Conservation (phyloP, 2,888 invertebrate species). For the Caenorhabditis panamensis region DNA sequence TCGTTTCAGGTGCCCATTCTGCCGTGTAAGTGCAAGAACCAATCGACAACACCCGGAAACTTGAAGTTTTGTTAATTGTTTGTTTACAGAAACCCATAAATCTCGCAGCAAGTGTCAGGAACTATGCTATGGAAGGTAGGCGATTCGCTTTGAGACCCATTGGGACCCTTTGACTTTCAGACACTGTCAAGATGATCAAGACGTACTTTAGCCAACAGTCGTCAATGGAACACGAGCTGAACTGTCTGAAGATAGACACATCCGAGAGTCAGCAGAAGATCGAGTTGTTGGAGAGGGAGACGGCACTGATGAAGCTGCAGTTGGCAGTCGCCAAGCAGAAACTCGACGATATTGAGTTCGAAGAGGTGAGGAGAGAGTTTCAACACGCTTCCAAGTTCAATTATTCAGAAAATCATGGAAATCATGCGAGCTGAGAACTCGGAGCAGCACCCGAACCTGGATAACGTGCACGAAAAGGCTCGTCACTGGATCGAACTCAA, state of each 20-base stretch:
- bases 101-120: too few relatives aligned
- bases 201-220: neutral
- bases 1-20: too few relatives aligned
- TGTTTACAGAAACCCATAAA: too few relatives aligned
- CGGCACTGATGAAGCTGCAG: neutral
- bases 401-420: neutral
- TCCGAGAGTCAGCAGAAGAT: neutral
- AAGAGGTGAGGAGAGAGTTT: neutral
- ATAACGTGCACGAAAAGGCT: neutral
- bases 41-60: too few relatives aligned
- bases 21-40: too few relatives aligned
- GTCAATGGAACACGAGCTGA: neutral
- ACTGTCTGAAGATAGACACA: neutral
- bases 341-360: neutral
- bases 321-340: neutral
- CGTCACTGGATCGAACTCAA: neutral
- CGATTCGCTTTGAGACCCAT: neutral
- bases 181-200: neutral
- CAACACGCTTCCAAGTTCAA: neutral
- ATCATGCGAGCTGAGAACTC: neutral
- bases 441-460: neutral
- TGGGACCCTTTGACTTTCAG: neutral
- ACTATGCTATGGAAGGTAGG: neutral
- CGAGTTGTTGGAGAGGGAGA: neutral
- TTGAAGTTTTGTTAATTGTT: too few relatives aligned